phyloP scores from a whole-genome alignment of 2,888 invertebrate species.

The Xanthostigma xanthostigma region DNA sequence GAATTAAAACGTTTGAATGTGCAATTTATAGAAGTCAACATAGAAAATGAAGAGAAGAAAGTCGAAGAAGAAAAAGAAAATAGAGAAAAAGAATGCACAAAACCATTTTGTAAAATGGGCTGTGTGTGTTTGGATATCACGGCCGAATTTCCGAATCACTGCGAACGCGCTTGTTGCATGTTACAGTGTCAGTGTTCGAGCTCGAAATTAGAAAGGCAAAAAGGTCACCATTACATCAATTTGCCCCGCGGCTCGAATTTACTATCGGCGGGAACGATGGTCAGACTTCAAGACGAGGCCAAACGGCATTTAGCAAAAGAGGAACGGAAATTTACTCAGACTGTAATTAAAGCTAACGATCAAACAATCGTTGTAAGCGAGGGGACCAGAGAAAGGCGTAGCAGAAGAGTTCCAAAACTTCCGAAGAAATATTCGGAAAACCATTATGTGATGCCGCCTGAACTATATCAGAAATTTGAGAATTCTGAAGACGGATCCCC shows the following conservation, averaged over 20 bases:
- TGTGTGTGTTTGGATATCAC: constrained; percentile 49
- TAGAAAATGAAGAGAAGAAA: constrained; percentile 20
- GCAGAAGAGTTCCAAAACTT: constrained; percentile 38
- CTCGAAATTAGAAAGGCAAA: constrained; percentile 17
- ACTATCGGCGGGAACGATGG: constrained; percentile 23
- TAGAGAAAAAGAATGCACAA: constrained; percentile 26
- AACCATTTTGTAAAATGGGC: constrained; percentile 43
- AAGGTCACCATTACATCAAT: constrained; percentile 16
- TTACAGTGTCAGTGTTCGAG: constrained; percentile 34
- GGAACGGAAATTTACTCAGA: constrained; percentile 58
- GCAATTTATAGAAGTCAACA: constrained; percentile 40
- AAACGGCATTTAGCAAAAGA: constrained; percentile 45
- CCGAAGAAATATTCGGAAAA: constrained; percentile 44
- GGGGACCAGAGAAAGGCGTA: constrained; percentile 29
- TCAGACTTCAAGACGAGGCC: constrained; percentile 31
- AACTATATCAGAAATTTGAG: constrained; percentile 13
- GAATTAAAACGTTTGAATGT: constrained; percentile 50
- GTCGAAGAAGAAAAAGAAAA: constrained; percentile 15
- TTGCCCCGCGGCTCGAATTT: constrained; percentile 20
- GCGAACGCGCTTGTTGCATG: constrained; percentile 44
- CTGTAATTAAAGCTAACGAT: constrained; percentile 47
- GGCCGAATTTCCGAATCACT: constrained; percentile 37
- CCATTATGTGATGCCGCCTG: constrained; percentile 22
- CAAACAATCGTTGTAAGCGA: constrained; percentile 47
- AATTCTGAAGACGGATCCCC: constrained; percentile 4